Evolutionary conservation across 2,888 invertebrate species (phyloP).

Genomic region (Sussaba pulchella): DNA sequence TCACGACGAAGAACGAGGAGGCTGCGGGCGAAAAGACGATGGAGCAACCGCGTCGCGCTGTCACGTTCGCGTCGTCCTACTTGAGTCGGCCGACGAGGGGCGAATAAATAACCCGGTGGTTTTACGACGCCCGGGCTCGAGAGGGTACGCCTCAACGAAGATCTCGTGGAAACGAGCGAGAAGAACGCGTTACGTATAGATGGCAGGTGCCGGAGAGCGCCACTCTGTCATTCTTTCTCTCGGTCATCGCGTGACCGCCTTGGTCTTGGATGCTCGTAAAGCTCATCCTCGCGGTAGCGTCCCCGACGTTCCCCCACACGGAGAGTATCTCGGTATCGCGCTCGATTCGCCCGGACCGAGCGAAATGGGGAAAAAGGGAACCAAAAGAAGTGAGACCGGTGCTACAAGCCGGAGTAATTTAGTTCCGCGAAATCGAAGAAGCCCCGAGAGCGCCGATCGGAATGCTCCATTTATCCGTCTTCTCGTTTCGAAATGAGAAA

Average conservation of each 20-base stretch:
- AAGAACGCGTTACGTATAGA: slow-evolving; percentile 37
- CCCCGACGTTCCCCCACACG: slow-evolving; percentile 71
- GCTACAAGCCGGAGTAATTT: slow-evolving; percentile 65
- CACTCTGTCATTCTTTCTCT: slow-evolving; percentile 46
- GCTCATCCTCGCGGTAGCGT: slow-evolving; percentile 77
- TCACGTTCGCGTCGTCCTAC: slow-evolving; percentile 81
- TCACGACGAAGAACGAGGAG: slow-evolving; percentile 37
- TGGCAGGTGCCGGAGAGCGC: slow-evolving; percentile 49
- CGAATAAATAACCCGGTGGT: slow-evolving; percentile 82
- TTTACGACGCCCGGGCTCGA: slow-evolving; percentile 79
- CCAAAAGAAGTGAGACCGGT: slow-evolving; percentile 68
- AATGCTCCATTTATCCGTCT: slow-evolving; percentile 58
- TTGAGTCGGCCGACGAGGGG: slow-evolving; percentile 81
- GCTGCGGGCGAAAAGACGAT: slow-evolving; percentile 51
- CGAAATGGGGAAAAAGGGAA: slow-evolving; percentile 28
- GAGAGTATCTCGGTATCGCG: slow-evolving; percentile 62
- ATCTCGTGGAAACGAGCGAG: slow-evolving; percentile 29
- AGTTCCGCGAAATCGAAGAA: slow-evolving; percentile 68
- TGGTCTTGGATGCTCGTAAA: slow-evolving; percentile 79
- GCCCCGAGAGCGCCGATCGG: slow-evolving; percentile 56
- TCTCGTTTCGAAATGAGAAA: slow-evolving; percentile 23
- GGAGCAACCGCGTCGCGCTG: slow-evolving; percentile 81
- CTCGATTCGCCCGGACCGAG: slow-evolving; percentile 14
- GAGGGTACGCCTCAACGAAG: slow-evolving; percentile 52
- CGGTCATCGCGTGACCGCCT: slow-evolving; percentile 74